phyloP scores from a whole-genome alignment of 2,797 vertebrate genomes.

The Microctenopoma lineatum region DNA sequence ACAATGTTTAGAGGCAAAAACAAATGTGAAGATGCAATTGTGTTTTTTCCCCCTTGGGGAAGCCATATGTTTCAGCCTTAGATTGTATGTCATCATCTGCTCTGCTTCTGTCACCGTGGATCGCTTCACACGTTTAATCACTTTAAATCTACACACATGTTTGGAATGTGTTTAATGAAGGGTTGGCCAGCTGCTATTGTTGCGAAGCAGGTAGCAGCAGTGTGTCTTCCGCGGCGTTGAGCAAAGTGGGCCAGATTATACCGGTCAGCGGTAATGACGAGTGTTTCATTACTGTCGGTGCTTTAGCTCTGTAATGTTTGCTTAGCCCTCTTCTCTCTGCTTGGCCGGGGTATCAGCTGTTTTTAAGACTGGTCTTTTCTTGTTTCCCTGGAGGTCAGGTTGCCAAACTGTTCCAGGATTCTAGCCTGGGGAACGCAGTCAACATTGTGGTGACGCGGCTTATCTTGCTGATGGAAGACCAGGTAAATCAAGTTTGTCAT shows the following conservation, averaged over 20 bases:
- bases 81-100: slow-evolving; percentile 45
- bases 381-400: slow-evolving; percentile 99
- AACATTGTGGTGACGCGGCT: slow-evolving; percentile 97
- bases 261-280: slow-evolving; percentile 55
- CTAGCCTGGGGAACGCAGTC: slow-evolving; percentile 98
- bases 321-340: slow-evolving; percentile 4
- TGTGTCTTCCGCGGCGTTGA: slow-evolving; percentile 25
- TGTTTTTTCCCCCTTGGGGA: slow-evolving; percentile 9
- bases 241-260: slow-evolving; percentile 50
- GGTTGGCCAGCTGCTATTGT: slow-evolving; percentile 62
- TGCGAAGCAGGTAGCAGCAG: slow-evolving; percentile 45
- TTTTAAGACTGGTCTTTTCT: slow-evolving; percentile 99
- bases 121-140: slow-evolving; percentile 57
- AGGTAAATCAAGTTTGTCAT: slow-evolving; percentile 81
- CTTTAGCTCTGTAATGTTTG: slow-evolving; percentile 25
- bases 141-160: slow-evolving; percentile 44
- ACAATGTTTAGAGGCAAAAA: slow-evolving; percentile 23
- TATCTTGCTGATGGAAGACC: slow-evolving; percentile 97
- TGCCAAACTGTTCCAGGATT: slow-evolving; percentile 99
- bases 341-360: slow-evolving; percentile 61
- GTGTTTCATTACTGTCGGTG: slow-evolving; percentile 32
- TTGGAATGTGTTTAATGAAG: slow-evolving; percentile 77
- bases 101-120: slow-evolving; percentile 50
- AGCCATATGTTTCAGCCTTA: slow-evolving; percentile 33
- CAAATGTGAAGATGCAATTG: background rate